Conservation (phyloP, 2,113 vertebrate species). For the Serilophus lunatus region DNA sequence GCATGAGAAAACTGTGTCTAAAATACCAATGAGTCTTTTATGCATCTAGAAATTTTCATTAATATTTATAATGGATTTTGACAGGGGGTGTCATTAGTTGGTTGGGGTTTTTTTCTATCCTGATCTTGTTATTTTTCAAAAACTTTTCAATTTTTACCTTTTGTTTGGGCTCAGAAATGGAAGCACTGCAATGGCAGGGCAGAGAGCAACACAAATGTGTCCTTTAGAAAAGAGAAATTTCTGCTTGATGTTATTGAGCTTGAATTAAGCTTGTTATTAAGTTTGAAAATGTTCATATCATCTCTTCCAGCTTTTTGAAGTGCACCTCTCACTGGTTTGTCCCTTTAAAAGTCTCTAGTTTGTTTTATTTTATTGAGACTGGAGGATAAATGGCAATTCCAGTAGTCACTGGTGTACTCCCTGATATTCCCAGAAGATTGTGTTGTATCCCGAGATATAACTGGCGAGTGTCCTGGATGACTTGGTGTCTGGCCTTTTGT, state of each 20-base stretch:
- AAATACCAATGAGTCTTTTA: neutral
- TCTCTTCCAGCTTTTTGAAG: neutral
- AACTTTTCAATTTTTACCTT: neutral
- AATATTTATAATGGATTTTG: neutral
- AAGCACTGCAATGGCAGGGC: neutral
- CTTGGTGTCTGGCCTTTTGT: neutral
- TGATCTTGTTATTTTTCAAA: neutral
- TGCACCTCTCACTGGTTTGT: neutral
- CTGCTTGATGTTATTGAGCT: fast-evolving
- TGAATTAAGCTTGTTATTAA: too few species aligned
- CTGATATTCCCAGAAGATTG: neutral
- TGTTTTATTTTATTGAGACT: neutral
- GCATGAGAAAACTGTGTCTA: neutral
- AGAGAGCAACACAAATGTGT: neutral
- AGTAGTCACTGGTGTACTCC: neutral
- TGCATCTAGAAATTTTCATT: neutral
- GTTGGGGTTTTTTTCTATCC: neutral
- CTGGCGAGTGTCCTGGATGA: neutral
- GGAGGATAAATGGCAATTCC: neutral
- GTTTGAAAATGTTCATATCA: neutral
- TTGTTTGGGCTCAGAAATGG: neutral
- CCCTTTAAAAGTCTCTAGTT: neutral
- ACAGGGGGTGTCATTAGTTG: fast-evolving
- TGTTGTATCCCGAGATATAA: neutral
- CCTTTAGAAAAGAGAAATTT: neutral